phyloP scores from a whole-genome alignment of 2,888 invertebrate species.

The Caradrina clavipalpis region DNA sequence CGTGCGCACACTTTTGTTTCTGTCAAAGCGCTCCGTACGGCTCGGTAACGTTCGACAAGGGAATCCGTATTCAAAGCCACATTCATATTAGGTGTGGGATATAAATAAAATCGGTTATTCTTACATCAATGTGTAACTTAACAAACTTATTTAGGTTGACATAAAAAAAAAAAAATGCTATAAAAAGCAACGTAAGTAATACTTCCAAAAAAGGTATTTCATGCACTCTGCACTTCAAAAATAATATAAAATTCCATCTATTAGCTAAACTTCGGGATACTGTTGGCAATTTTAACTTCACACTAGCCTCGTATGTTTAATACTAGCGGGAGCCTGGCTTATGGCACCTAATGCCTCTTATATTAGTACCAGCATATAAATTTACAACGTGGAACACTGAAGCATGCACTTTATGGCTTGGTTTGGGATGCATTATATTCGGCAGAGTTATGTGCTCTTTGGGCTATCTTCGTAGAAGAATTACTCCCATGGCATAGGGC shows the following conservation, averaged over 20 bases:
- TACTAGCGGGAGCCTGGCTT: slow-evolving; percentile 43
- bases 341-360: slow-evolving; percentile 67
- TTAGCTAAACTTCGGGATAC: slow-evolving; percentile 8
- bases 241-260: slow-evolving; percentile 18
- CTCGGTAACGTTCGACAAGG: slow-evolving; percentile 53
- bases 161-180: neutral
- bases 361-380: slow-evolving; percentile 71
- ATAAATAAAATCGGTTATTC: slow-evolving; percentile 33
- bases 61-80: slow-evolving; percentile 56
- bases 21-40: slow-evolving; percentile 73
- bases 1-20: slow-evolving; percentile 87
- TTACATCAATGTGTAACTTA: neutral
- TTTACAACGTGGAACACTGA: slow-evolving; percentile 68
- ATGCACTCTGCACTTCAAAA: neutral
- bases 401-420: slow-evolving; percentile 77
- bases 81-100: slow-evolving; percentile 46
- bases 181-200: neutral
- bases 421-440: slow-evolving; percentile 76
- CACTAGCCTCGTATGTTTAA: slow-evolving; percentile 42
- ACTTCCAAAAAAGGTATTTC: neutral
- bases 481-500: slow-evolving; percentile 79
- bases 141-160: neutral
- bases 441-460: slow-evolving; percentile 76
- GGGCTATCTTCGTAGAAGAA: slow-evolving; percentile 76
- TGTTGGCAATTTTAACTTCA: slow-evolving; percentile 39